Evolutionary conservation across 2,888 invertebrate species (phyloP).

Genomic region (Temnothorax rugatulus): DNA sequence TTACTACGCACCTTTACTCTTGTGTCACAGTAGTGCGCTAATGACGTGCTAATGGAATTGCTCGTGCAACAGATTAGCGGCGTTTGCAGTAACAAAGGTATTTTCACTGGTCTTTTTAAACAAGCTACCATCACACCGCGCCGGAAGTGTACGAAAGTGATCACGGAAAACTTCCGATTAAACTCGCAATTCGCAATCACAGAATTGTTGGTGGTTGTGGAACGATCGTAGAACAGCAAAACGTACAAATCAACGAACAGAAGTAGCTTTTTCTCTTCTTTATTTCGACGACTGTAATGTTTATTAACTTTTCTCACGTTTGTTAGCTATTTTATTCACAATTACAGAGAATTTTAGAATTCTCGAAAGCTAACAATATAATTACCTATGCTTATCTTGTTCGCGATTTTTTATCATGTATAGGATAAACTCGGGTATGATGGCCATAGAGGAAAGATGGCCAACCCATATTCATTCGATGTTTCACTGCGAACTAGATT

Average conservation of each 20-base stretch:
- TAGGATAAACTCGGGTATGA: too few species aligned
- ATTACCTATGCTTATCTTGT: neutral
- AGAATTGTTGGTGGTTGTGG: constrained; percentile 16
- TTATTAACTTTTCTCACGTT: constrained; percentile 11
- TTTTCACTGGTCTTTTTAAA: constrained; percentile 33
- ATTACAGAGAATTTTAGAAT: constrained; percentile 10
- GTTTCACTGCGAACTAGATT: too few species aligned
- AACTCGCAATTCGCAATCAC: constrained; percentile 30
- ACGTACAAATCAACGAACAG: constrained; percentile 22
- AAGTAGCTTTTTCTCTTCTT: constrained; percentile 5
- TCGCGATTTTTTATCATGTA: neutral
- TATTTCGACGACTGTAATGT: neutral
- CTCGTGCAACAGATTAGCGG: constrained; percentile 36
- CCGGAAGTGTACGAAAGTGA: constrained; percentile 24
- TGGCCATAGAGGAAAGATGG: too few species aligned
- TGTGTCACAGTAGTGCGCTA: constrained; percentile 10
- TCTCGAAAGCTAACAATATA: neutral
- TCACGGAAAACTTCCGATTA: constrained; percentile 40
- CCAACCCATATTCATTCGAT: too few species aligned
- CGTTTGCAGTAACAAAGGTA: constrained; percentile 32
- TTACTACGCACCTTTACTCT: constrained; percentile 25
- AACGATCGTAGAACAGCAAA: constrained; percentile 7
- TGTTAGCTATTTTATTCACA: constrained; percentile 17
- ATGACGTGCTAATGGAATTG: constrained; percentile 31
- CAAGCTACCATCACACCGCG: neutral